These are phyloP conservation scores for Rhincodon typus DNA, from an alignment of 2,797 vertebrate genomes.

Conservation along the genomic window DNA sequence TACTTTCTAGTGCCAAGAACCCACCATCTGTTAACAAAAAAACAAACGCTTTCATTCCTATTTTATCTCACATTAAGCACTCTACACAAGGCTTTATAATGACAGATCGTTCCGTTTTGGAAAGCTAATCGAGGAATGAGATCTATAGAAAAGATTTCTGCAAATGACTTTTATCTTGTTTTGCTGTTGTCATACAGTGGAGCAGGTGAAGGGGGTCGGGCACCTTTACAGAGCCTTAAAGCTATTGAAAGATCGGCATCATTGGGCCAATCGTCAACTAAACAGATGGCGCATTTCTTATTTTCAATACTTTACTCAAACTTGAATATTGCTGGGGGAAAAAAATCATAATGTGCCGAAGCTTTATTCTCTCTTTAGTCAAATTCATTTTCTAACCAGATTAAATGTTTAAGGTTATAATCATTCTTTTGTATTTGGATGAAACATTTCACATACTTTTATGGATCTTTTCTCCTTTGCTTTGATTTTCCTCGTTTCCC, in stretches of 20 bases:
- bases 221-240: background rate
- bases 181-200: background rate
- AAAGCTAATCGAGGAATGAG: background rate
- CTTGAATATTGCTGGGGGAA: too few relatives aligned
- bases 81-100: background rate
- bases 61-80: background rate
- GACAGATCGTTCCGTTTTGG: background rate
- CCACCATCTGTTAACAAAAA: background rate
- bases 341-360: too few relatives aligned
- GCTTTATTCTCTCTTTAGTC: too few relatives aligned
- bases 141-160: background rate
- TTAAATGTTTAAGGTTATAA: background rate
- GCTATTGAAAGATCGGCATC: too few relatives aligned
- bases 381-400: background rate
- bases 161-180: background rate
- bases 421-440: background rate
- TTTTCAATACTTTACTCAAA: background rate
- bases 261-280: background rate
- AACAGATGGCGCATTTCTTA: constrained; percentile 27
- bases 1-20: background rate
- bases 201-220: background rate
- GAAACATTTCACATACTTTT: background rate
- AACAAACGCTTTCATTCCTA: background rate
- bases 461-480: background rate
- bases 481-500: background rate